phyloP scores from a whole-genome alignment of 53 echinoderm and acorn worm species.

The Temnopleurus reevesii region DNA sequence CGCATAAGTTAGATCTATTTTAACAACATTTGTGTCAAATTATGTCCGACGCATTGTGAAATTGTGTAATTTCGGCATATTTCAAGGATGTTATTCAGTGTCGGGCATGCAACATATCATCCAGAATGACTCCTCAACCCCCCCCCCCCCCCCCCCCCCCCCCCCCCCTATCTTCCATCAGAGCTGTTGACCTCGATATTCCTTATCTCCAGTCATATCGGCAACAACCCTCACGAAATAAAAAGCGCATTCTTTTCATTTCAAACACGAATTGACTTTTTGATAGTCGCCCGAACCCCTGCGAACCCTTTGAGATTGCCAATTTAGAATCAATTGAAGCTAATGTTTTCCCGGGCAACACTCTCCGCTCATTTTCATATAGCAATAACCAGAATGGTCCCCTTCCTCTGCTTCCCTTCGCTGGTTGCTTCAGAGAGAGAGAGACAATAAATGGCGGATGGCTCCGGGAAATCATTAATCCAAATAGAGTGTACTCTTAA shows the following conservation, averaged over 20 bases:
- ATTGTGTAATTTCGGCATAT: no score
- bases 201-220: neutral
- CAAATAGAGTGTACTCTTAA: no score
- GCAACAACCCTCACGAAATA: neutral
- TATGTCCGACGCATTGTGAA: no score
- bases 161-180: no score
- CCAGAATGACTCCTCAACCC: no score
- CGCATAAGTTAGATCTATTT: no score
- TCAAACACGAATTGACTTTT: constrained; percentile 12
- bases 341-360: constrained; percentile 1
- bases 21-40: no score
- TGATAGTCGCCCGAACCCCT: neutral
- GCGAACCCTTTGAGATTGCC: neutral
- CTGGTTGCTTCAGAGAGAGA: neutral
- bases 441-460: neutral
- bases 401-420: neutral
- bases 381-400: neutral
- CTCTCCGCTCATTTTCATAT: constrained; percentile 5
- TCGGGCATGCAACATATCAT: no score
- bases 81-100: no score
- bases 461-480: constrained; percentile 21
- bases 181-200: no score
- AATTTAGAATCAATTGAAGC: constrained; percentile 36
- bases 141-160: no score
- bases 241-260: constrained; percentile 17